A percentile compares a stretch with the other conserved stretches of the same genome.
Conservation (phyloP, 2,113 vertebrate genomes). For the Microtus pennsylvanicus region DNA sequence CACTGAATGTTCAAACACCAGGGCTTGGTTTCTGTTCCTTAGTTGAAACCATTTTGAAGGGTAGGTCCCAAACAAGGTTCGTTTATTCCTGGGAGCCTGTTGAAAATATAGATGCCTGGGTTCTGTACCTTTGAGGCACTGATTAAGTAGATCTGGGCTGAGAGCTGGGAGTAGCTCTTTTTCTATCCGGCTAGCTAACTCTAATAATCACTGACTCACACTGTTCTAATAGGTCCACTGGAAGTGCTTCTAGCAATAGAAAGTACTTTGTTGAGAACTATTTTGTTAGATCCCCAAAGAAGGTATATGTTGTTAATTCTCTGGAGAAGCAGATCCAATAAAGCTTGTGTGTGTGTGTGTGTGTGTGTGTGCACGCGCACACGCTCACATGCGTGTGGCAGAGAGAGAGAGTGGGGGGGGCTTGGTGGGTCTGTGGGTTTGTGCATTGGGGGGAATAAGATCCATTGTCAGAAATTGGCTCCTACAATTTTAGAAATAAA, state of each 20-base stretch:
- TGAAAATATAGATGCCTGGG: background rate
- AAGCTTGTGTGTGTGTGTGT: background rate
- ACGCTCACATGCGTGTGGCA: too few relatives aligned
- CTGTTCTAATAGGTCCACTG: background rate
- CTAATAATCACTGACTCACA: background rate
- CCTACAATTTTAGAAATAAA: background rate
- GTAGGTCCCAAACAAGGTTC: background rate
- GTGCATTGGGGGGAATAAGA: background rate
- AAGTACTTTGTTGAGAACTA: constrained; percentile 2
- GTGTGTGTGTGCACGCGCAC: background rate
- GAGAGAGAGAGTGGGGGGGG: too few relatives aligned
- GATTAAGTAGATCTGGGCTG: background rate
- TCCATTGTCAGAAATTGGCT: background rate
- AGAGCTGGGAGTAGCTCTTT: background rate
- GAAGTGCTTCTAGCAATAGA: background rate
- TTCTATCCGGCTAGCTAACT: background rate
- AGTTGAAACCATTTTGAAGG: background rate
- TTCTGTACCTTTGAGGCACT: background rate
- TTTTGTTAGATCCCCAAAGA: background rate
- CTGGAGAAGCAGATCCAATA: background rate
- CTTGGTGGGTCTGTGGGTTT: background rate
- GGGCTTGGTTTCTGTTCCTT: background rate
- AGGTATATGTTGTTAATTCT: background rate
- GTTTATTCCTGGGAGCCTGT: background rate
- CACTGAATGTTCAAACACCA: background rate